A percentile compares a stretch with the other conserved stretches of the same genome.
Evolutionary conservation across 1,140 invertebrate species (phyloP).

Genomic region (Drosophila teissieri): DNA sequence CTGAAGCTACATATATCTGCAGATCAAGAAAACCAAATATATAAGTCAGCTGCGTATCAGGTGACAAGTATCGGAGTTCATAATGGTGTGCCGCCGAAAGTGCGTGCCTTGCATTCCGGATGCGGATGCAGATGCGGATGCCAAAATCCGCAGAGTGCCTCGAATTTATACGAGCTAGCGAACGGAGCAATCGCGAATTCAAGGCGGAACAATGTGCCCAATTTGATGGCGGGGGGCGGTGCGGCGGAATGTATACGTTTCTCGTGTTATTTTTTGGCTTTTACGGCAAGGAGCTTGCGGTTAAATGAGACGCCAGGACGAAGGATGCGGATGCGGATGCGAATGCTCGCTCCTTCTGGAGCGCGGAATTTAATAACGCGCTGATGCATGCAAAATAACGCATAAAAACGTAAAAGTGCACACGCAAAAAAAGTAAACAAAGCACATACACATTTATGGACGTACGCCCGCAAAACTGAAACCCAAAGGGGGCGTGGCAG

Average conservation of each 20-base stretch:
- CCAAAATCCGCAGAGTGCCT: slow-evolving; percentile 18
- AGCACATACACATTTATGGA: slow-evolving; percentile 15
- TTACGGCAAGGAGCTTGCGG: slow-evolving; percentile 45
- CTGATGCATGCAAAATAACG: slow-evolving; percentile 81
- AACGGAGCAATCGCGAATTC: slow-evolving; percentile 33
- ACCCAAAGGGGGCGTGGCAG: slow-evolving; percentile 6
- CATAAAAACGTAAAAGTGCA: slow-evolving; percentile 80
- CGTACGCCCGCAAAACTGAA: slow-evolving; percentile 13
- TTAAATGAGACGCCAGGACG: slow-evolving; percentile 48
- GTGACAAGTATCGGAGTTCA: slow-evolving; percentile 40
- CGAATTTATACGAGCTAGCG: slow-evolving; percentile 16
- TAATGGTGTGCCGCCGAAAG: slow-evolving; percentile 15
- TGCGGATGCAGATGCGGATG: slow-evolving; percentile 24
- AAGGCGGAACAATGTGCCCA: slow-evolving; percentile 58
- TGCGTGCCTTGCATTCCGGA: slow-evolving; percentile 35
- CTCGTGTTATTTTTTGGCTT: slow-evolving; percentile 37
- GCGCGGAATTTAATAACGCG: slow-evolving; percentile 78
- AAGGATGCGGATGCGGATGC: slow-evolving; percentile 21
- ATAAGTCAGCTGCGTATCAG: slow-evolving; percentile 3
- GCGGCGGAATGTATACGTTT: slow-evolving; percentile 4
- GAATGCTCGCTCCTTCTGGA: slow-evolving; percentile 28
- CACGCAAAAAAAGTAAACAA: slow-evolving; percentile 61
- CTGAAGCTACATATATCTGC: neutral
- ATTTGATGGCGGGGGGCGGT: slow-evolving; percentile 43
- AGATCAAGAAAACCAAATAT: neutral